A percentile compares a stretch with the other conserved stretches of the same genome.
phyloP scores from a whole-genome alignment of 2,113 vertebrate genomes.

The Hippocampus abdominalis region DNA sequence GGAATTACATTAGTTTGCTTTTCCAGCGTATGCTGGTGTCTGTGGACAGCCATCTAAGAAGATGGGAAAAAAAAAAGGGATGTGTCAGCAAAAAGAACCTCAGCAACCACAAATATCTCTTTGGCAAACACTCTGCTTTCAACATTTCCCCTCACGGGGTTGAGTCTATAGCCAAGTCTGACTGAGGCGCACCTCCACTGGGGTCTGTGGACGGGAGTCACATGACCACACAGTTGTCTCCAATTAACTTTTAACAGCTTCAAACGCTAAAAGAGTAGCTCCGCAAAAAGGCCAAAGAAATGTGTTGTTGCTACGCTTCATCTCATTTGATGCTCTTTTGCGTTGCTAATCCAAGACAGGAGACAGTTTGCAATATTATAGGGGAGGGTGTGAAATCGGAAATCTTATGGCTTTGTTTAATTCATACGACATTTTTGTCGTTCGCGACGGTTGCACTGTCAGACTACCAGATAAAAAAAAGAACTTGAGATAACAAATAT shows the following conservation, averaged over 20 bases:
- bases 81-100: conserved; percentile 27
- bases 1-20: conserved; percentile 37
- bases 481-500: too few species aligned
- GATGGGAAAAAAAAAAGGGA: conserved; percentile 27
- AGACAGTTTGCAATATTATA: too few species aligned
- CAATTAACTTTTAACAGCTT: background rate
- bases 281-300: too few species aligned
- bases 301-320: background rate
- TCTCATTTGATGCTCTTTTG: background rate
- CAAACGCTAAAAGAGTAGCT: background rate
- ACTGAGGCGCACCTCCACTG: background rate
- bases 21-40: conserved; percentile 15
- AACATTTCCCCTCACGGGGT: conserved; percentile 36
- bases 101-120: conserved; percentile 45
- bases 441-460: too few species aligned
- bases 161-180: conserved; percentile 20
- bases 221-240: conserved; percentile 15
- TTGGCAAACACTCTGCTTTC: conserved; percentile 43
- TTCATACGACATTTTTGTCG: too few species aligned
- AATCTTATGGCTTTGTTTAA: too few species aligned
- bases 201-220: conserved; percentile 26
- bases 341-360: too few species aligned
- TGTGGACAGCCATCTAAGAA: background rate
- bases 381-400: too few species aligned
- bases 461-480: too few species aligned